These are phyloP conservation scores for Beris morrisii DNA, from an alignment of 2,888 invertebrate species.

Conservation along the genomic window DNA sequence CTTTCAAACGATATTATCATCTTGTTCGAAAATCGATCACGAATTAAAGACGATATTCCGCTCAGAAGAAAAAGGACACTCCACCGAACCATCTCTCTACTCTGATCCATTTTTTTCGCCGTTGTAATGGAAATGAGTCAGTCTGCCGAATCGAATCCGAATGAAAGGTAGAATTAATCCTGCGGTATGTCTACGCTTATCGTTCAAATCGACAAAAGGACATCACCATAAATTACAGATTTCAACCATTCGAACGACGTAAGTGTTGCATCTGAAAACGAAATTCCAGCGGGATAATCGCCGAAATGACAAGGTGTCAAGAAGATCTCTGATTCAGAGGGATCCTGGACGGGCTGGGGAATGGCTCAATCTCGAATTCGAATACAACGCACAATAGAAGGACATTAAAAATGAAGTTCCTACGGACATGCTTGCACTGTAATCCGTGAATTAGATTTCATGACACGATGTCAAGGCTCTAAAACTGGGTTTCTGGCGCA, in stretches of 20 bases:
- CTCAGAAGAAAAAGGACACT: too few species aligned
- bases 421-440: neutral
- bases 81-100: too few species aligned
- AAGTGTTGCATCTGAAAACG: constrained; percentile 12
- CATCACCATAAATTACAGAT: constrained; percentile 24
- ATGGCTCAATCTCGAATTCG: constrained; percentile 21
- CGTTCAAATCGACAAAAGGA: constrained; percentile 19
- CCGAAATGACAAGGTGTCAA: constrained; percentile 19
- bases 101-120: too few species aligned
- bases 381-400: neutral
- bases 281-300: constrained; percentile 12
- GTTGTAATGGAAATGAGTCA: too few species aligned
- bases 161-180: constrained; percentile 4
- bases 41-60: too few species aligned
- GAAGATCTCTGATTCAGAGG: neutral
- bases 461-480: constrained; percentile 3
- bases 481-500: too few species aligned
- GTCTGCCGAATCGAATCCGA: too few species aligned
- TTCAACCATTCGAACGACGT: neutral
- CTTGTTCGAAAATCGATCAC: too few species aligned
- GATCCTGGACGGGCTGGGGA: constrained; percentile 1
- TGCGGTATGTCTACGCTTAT: constrained; percentile 9
- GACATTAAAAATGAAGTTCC: constrained; percentile 14
- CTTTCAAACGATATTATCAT: too few species aligned
- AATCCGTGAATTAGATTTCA: constrained; percentile 20